A percentile compares a stretch with the other conserved stretches of the same genome.
Conservation (phyloP, 1,140 invertebrate genomes). For the Agrilus planipennis region DNA sequence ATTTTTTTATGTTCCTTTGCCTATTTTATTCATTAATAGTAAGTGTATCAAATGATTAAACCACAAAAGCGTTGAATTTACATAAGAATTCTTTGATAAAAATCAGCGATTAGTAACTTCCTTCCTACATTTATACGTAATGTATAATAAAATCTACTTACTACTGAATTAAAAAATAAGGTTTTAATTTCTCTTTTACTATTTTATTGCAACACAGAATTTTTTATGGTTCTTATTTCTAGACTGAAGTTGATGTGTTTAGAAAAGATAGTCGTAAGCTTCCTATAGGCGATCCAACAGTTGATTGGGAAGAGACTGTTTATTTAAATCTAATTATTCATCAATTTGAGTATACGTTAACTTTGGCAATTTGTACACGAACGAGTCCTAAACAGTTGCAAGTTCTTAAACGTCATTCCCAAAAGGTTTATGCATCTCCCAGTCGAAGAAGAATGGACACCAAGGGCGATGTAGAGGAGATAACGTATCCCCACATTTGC, state of each 20-base stretch:
- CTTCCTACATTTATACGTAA: too few relatives aligned
- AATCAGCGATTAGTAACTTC: too few relatives aligned
- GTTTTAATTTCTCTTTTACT: too few relatives aligned
- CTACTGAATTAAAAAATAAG: too few relatives aligned
- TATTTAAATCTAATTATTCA: slow-evolving; percentile 98
- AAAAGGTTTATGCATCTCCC: slow-evolving; percentile 93
- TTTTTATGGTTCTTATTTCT: slow-evolving; percentile 22
- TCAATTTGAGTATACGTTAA: slow-evolving; percentile 96
- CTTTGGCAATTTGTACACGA: slow-evolving; percentile 92
- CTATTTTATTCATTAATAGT: too few relatives aligned
- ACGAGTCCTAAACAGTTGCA: slow-evolving; percentile 95
- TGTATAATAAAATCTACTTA: background rate
- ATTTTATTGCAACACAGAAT: background rate
- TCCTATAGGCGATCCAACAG: slow-evolving; percentile 86
- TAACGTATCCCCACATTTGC: slow-evolving; percentile 97
- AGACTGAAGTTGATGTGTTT: slow-evolving; percentile 92
- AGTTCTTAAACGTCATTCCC: slow-evolving; percentile 82
- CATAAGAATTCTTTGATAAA: too few relatives aligned
- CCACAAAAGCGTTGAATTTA: too few relatives aligned
- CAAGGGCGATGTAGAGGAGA: slow-evolving; percentile 96
- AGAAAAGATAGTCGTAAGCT: slow-evolving; percentile 92
- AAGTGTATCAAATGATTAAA: too few relatives aligned
- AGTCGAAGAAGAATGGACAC: slow-evolving; percentile 93
- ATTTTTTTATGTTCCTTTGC: too few relatives aligned
- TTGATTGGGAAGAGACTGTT: slow-evolving; percentile 99